A percentile compares a stretch with the other conserved stretches of the same genome.
These are phyloP conservation scores for Solenopsis invicta DNA, from an alignment of 1,140 invertebrate genomes.

Conservation along the genomic window DNA sequence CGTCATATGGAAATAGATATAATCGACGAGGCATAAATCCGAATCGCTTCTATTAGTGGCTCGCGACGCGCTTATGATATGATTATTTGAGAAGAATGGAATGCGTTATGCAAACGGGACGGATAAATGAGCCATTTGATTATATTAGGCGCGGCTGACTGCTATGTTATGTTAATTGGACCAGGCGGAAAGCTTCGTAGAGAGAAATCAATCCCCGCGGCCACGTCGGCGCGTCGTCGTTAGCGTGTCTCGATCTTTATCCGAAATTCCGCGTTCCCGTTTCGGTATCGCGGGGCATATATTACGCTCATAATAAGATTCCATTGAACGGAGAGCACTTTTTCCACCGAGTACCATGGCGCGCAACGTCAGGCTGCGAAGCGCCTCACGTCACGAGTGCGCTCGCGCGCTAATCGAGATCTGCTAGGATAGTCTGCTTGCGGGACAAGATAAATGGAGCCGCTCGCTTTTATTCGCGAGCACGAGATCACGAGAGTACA, in stretches of 20 bases:
- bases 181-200: background rate
- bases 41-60: background rate
- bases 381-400: background rate
- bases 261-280: constrained; percentile 31
- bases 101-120: constrained; percentile 52
- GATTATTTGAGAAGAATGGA: constrained; percentile 34
- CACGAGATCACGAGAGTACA: constrained; percentile 39
- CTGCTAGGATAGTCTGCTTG: constrained; percentile 53
- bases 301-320: constrained; percentile 27
- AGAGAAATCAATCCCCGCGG: constrained; percentile 21
- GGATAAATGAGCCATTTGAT: constrained; percentile 22
- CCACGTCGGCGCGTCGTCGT: background rate
- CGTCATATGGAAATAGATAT: background rate
- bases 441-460: constrained; percentile 51
- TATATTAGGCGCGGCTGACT: constrained; percentile 36
- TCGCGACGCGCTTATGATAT: constrained; percentile 23
- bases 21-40: constrained; percentile 41
- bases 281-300: constrained; percentile 26
- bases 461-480: constrained; percentile 47
- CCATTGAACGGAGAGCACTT: constrained; percentile 20
- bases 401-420: constrained; percentile 56
- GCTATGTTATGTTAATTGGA: constrained; percentile 35
- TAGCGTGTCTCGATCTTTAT: background rate
- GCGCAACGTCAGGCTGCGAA: background rate
- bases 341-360: constrained; percentile 5